phyloP scores from a whole-genome alignment of 2,797 vertebrate genomes.

The Orientallactaga sibirica region DNA sequence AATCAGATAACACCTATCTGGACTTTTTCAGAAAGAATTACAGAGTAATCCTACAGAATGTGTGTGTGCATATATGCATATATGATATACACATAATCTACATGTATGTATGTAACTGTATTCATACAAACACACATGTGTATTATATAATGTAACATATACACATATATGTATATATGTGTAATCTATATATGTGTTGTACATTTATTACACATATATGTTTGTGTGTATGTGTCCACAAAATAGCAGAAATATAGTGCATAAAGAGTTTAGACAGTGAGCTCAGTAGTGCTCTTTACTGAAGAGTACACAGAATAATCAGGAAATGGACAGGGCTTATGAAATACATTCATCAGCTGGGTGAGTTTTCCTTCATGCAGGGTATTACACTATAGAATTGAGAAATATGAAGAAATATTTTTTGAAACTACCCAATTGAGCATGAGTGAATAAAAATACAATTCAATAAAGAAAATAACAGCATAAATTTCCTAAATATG shows the following conservation, averaged over 20 bases:
- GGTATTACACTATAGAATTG: conserved; percentile 67
- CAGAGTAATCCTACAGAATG: neutral
- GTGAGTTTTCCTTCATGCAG: conserved; percentile 57
- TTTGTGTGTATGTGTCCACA: too few relatives aligned
- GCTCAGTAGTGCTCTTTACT: conserved; percentile 49
- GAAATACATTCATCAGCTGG: conserved; percentile 67
- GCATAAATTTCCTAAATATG: conserved; percentile 71
- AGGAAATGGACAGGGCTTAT: conserved; percentile 48
- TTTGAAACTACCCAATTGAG: conserved; percentile 72
- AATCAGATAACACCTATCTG: neutral
- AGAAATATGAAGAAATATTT: conserved; percentile 63
- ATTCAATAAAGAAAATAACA: conserved; percentile 68
- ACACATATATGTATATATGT: too few relatives aligned
- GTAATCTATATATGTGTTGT: neutral
- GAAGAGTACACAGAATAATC: conserved; percentile 68
- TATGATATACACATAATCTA: too few relatives aligned
- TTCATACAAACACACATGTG: too few relatives aligned
- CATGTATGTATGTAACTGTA: neutral
- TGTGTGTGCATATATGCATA: too few relatives aligned
- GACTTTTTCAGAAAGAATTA: neutral
- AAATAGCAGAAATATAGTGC: neutral
- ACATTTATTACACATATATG: neutral
- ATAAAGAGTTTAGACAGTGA: conserved; percentile 44
- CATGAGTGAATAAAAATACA: conserved; percentile 72
- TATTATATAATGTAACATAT: too few relatives aligned